Evolutionary conservation across 2,113 vertebrate species (phyloP).

Genomic region (Budorcas taxicolor): DNA sequence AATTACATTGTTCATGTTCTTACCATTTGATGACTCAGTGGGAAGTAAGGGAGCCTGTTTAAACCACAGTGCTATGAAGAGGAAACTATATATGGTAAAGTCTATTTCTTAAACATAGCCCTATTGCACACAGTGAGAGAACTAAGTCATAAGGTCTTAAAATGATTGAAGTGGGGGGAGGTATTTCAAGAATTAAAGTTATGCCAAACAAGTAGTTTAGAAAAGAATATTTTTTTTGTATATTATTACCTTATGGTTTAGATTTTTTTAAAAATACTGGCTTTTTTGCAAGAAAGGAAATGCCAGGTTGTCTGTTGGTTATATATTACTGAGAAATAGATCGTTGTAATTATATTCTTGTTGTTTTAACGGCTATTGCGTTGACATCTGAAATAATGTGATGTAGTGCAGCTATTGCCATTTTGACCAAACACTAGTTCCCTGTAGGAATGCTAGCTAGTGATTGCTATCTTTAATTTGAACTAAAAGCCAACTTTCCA

Average conservation of each 20-base stretch:
- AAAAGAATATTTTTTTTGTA: conserved; percentile 24
- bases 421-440: not conserved
- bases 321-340: not conserved
- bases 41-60: conserved; percentile 82
- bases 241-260: conserved; percentile 8
- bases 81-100: conserved; percentile 85
- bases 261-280: not conserved
- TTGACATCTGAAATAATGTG: conserved; percentile 31
- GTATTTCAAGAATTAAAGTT: conserved; percentile 10
- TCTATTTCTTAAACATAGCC: conserved; percentile 46
- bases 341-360: not conserved
- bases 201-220: conserved; percentile 5
- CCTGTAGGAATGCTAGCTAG: not conserved
- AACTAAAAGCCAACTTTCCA: not conserved
- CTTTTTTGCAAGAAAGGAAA: not conserved
- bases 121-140: conserved; percentile 37
- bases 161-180: conserved; percentile 19
- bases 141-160: conserved; percentile 31
- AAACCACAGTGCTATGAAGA: conserved; percentile 80
- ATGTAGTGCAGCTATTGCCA: not conserved
- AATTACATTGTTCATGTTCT: conserved; percentile 61
- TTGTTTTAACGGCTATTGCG: not conserved
- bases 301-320: not conserved
- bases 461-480: conserved; percentile 20
- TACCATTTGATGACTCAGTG: conserved; percentile 79